Conservation (phyloP, 1,140 invertebrate species). For the Parapsyche elsis region DNA sequence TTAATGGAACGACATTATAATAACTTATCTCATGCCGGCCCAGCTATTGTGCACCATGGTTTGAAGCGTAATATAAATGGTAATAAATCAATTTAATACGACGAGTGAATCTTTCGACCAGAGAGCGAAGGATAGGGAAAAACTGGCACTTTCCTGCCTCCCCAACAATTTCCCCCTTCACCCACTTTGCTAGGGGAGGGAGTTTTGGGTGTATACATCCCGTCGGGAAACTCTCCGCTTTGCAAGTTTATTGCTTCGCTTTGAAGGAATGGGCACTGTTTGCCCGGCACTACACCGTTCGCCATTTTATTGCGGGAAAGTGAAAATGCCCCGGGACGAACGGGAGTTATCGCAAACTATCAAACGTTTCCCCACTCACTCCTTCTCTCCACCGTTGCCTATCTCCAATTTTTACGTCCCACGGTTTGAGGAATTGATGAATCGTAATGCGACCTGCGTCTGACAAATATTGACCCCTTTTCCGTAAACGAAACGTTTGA, state of each 20-base stretch:
- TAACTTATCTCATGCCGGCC: neutral
- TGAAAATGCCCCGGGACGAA: constrained; percentile 30
- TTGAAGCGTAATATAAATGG: constrained; percentile 46
- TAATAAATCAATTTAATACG: constrained; percentile 50
- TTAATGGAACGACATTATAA: constrained; percentile 13
- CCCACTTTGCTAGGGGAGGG: neutral
- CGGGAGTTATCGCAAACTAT: neutral
- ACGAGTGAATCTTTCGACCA: constrained; percentile 16
- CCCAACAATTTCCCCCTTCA: neutral
- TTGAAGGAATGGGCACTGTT: constrained; percentile 18
- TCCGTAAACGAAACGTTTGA: too few species aligned
- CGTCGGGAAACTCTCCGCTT: constrained; percentile 35
- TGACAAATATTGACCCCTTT: too few species aligned
- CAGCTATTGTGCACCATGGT: neutral
- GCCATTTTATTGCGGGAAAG: constrained; percentile 38
- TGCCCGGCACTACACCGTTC: constrained; percentile 15
- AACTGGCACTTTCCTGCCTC: neutral
- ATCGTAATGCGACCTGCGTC: too few species aligned
- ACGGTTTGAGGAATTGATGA: too few species aligned
- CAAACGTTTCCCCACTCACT: neutral
- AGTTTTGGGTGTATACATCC: neutral
- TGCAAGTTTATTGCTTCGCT: constrained; percentile 50
- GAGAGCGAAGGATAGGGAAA: constrained; percentile 1
- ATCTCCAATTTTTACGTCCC: neutral
- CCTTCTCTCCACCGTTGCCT: neutral